A percentile compares a stretch with the other conserved stretches of the same genome.
Conservation (phyloP, 2,113 vertebrate genomes). For the Solea senegalensis region DNA sequence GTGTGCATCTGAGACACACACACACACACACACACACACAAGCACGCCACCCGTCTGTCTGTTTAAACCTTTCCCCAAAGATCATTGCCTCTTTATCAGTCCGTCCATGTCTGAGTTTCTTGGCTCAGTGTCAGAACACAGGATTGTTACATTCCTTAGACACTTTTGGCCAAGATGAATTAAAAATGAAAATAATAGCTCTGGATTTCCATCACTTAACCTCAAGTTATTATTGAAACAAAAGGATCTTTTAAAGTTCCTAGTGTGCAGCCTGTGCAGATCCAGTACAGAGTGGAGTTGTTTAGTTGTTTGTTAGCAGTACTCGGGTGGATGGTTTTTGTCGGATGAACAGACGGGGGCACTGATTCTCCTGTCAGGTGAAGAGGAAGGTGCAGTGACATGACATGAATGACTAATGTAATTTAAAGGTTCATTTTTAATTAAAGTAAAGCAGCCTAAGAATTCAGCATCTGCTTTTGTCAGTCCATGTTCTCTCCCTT, state of each 20-base stretch:
- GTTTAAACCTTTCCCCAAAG: conserved; percentile 24
- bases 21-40: conserved; percentile 3
- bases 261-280: too few relatives aligned
- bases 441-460: too few relatives aligned
- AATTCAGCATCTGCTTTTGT: conserved; percentile 4
- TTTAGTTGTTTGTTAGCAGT: too few relatives aligned
- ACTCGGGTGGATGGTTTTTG: too few relatives aligned
- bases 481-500: conserved; percentile 52
- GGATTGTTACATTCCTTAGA: neutral
- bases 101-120: conserved; percentile 38
- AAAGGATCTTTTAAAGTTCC: neutral
- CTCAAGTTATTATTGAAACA: too few relatives aligned
- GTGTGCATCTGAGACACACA: neutral
- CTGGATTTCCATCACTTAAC: too few relatives aligned
- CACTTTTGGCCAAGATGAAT: conserved; percentile 6
- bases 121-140: conserved; percentile 34
- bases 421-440: neutral
- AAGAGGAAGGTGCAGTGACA: neutral
- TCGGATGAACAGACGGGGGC: neutral
- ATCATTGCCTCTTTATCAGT: conserved; percentile 36
- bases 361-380: neutral
- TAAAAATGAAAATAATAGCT: conserved; percentile 14
- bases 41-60: conserved; percentile 1
- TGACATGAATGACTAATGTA: neutral
- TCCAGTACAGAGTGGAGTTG: neutral